These are phyloP conservation scores for Microtus pennsylvanicus DNA, from an alignment of 2,113 vertebrate species.

Conservation along the genomic window DNA sequence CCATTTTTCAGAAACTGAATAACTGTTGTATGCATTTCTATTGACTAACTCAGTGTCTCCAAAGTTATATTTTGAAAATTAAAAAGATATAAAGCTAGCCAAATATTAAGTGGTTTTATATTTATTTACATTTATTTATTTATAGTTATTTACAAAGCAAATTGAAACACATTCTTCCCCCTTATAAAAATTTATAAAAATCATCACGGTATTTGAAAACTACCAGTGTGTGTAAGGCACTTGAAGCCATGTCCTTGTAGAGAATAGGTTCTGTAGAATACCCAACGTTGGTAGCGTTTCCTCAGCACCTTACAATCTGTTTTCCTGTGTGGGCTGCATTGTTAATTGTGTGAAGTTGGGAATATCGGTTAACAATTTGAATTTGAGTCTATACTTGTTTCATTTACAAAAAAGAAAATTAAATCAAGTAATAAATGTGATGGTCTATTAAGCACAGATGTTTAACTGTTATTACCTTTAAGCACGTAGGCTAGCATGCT, in stretches of 20 bases:
- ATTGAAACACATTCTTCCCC: neutral
- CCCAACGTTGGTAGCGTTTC: neutral
- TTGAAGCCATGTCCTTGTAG: neutral
- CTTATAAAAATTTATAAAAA: neutral
- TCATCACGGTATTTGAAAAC: neutral
- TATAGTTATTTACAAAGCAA: neutral
- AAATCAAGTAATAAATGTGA: neutral
- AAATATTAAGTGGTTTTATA: neutral
- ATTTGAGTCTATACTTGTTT: constrained; percentile 3
- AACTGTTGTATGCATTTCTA: neutral
- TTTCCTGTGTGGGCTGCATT: neutral
- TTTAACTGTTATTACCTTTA: neutral
- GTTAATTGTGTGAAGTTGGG: neutral
- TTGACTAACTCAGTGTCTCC: neutral
- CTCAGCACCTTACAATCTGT: neutral
- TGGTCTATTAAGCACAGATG: neutral
- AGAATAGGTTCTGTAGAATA: neutral
- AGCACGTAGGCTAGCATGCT: neutral
- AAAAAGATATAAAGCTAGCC: neutral
- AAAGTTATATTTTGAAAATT: neutral
- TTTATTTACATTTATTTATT: constrained; percentile 1
- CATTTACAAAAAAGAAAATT: neutral
- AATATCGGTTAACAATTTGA: neutral
- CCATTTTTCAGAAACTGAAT: neutral
- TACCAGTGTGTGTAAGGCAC: neutral